Percentiles rank a stretch among this genome's conserved stretches.
Evolutionary conservation across 2,888 invertebrate species (phyloP).

Genomic region (Ophion costatus): DNA sequence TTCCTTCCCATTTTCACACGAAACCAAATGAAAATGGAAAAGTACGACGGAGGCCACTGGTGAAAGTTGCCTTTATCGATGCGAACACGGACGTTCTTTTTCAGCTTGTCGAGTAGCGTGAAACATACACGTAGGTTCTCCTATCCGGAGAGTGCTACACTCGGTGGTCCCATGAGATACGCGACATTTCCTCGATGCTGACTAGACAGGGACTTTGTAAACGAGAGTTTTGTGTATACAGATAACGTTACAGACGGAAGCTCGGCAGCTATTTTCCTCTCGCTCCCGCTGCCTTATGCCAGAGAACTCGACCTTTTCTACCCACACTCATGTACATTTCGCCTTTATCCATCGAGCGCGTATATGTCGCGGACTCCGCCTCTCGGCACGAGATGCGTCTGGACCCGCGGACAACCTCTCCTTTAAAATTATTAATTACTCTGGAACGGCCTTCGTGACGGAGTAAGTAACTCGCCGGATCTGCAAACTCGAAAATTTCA

Average conservation of each 20-base stretch:
- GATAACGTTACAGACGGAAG: conserved; percentile 52
- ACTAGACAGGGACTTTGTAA: conserved; percentile 27
- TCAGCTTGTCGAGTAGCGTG: conserved; percentile 60
- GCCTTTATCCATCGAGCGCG: conserved; percentile 46
- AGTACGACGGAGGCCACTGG: conserved; percentile 50
- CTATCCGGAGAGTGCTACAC: conserved; percentile 25
- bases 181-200: conserved; percentile 44
- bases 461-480: neutral
- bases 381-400: too few species aligned
- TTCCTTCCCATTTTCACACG: neutral
- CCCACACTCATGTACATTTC: conserved; percentile 64
- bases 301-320: conserved; percentile 61
- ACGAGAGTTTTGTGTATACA: conserved; percentile 44
- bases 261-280: conserved; percentile 3
- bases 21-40: conserved; percentile 30
- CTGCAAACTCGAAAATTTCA: conserved; percentile 16
- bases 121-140: conserved; percentile 49
- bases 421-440: conserved; percentile 49
- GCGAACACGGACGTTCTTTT: conserved; percentile 45
- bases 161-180: conserved; percentile 17
- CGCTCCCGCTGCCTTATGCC: conserved; percentile 10
- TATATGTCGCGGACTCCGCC: conserved; percentile 24
- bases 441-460: neutral
- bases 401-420: neutral
- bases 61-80: conserved; percentile 62